Base-by-base conservation (phyloP, 1,140 invertebrate genomes). In the Whitmania pigra region DNA sequence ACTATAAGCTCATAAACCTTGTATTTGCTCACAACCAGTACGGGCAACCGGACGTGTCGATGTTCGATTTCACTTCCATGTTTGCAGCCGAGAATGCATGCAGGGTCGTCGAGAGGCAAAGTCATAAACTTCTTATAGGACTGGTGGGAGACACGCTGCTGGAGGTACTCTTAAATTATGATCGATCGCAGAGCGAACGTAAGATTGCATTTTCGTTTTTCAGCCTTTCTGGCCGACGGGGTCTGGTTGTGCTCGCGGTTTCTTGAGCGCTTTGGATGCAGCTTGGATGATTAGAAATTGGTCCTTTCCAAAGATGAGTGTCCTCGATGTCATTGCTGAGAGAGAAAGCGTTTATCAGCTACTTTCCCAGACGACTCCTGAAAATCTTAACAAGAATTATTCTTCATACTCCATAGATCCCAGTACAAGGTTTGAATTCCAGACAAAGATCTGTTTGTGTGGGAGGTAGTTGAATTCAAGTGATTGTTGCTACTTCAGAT, bases 21-120 rank as follows among this genome's bases (percentile, higher is more conserved):
- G 93, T 97, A 80, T 99, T 97, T 84, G 94, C 96, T 1, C 90
- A 96, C 0, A 99, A 99, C 84, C 94, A 97, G 83, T 96, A 95
- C 80, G 93, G 94, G 2, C 91, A 97, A 80, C 90, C 94, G 2
- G 96, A 99, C 83, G 92, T 98, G 0, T 93, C 94, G n/a, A 94
- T 99, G 88, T 99, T 99, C 83, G 96, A 99, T 82, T 99, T 99
- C 80, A 99, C 96, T 0, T 95, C 93, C 0, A 94, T 99, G 90
- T 99, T 94, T 83, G 91, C 92, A 6, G 93, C 96, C 0, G 92
- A 97, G 82, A 95, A 97, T 85, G 91, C 93, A 29, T 71, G 71
- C 76, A 85, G 90, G 71, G 87, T 93, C 20, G 77, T 92, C 0
- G 88, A 94, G 79, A 85, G 88, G 69, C 83, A 88, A 73, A 90